These are phyloP conservation scores for Trissonchulus latispiculum DNA, from an alignment of 2,888 invertebrate species.

Conservation along the genomic window DNA sequence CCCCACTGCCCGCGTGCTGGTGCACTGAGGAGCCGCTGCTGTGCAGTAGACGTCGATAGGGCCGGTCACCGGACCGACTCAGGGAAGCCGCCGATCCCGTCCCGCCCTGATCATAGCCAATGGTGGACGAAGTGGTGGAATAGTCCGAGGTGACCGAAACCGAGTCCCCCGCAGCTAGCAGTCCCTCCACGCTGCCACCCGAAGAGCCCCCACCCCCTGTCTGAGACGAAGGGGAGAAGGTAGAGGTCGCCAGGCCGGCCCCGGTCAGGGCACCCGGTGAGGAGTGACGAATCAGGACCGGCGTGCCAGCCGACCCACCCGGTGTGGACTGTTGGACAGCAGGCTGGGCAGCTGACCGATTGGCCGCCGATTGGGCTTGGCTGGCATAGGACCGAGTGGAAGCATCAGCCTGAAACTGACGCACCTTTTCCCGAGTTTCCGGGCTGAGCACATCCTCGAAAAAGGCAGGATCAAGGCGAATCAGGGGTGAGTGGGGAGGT, in stretches of 20 bases:
- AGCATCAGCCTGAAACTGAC: constrained; percentile 32
- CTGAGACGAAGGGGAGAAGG: neutral
- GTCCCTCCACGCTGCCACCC: neutral
- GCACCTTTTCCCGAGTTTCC: constrained; percentile 36
- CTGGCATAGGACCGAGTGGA: too few relatives aligned
- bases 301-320: neutral
- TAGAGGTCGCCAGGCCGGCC: neutral
- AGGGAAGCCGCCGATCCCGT: constrained; percentile 29
- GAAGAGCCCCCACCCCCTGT: neutral
- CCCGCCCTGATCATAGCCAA: constrained; percentile 35
- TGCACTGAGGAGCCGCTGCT: constrained; percentile 1
- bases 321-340: neutral
- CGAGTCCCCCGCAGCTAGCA: neutral
- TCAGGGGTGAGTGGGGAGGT: constrained; percentile 7
- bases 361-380: neutral
- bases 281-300: neutral
- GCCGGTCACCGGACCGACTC: neutral
- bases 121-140: constrained; percentile 33
- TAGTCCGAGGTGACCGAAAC: neutral
- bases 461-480: constrained; percentile 1
- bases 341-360: neutral
- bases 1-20: too few relatives aligned
- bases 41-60: neutral
- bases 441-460: constrained; percentile 29
- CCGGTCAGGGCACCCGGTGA: neutral